Conservation (phyloP, 2,113 vertebrate species). For the Callaeas wilsoni region DNA sequence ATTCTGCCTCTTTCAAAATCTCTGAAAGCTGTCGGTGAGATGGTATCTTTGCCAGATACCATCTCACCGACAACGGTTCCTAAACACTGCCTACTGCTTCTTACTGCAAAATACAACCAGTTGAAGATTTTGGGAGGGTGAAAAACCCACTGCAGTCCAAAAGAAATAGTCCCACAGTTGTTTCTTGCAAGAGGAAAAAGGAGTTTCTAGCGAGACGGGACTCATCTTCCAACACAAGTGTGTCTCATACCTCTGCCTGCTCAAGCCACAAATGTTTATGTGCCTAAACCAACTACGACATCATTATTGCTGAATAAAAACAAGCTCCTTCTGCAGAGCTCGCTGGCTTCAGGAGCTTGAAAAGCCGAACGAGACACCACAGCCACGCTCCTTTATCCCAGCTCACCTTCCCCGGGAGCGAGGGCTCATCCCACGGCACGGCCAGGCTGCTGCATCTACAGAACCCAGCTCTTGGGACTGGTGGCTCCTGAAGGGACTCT, state of each 20-base stretch:
- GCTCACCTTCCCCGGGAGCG: not conserved
- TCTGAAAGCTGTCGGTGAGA: not conserved
- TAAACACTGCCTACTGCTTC: not conserved
- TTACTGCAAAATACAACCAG: not conserved
- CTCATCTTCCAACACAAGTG: not conserved
- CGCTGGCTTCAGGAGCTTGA: not conserved
- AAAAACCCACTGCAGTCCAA: not conserved
- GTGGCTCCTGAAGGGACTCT: not conserved
- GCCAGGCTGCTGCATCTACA: fast-evolving
- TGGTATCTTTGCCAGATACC: not conserved
- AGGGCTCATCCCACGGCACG: not conserved
- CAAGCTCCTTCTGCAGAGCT: not conserved
- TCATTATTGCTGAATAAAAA: not conserved
- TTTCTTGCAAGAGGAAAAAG: not conserved
- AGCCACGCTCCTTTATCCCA: not conserved
- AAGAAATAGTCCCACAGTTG: not conserved
- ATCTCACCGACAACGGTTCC: not conserved
- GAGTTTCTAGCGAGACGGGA: not conserved
- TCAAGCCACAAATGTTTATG: not conserved
- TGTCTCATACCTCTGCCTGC: not conserved
- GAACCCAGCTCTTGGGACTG: fast-evolving
- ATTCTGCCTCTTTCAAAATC: not conserved
- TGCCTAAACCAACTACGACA: not conserved
- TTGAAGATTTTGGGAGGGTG: not conserved
- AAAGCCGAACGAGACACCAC: fast-evolving